Base-by-base conservation (phyloP, 2,797 vertebrate genomes). In the Gymnopithys bicolor region DNA sequence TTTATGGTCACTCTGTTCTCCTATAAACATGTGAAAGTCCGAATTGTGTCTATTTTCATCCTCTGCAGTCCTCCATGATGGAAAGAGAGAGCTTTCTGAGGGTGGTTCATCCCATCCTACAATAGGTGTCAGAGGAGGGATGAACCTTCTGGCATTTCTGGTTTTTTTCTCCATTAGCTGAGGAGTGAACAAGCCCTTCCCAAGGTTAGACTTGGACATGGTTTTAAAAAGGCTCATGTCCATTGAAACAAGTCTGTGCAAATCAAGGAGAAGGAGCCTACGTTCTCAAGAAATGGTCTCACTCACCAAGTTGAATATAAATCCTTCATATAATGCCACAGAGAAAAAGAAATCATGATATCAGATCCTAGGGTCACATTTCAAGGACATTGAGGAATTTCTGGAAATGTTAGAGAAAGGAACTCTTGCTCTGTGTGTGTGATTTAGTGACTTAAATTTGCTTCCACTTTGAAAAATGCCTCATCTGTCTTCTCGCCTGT, bases 381-480 rank as follows among this genome's bases (percentile, higher is more conserved):
- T 89, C 86, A 79, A 90, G 68, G 78, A 89, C 43, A 87, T 6
- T 14, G 39, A 84, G 52, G 67, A 82, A 90, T 52, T 92, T 89
- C 77, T 92, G 49, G 59, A 87, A 84, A 80, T 17, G 23, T 68
- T 24, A 79, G 55, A 73, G 75, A 89, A 92, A 43, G 63, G 37
- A 84, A 48, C n/a, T 82, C 51, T 81, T 76, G 15, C 66, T 62
- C 45, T 56, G 2, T 19, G 10, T 18, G 12, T 23, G 33, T 84
- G 82, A 90, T 83, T 90, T 79, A 89, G 59, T 52, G 76, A 74
- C 39, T 90, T 48, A 69, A 84, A 82, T 56, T 91, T 85, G 60
- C 75, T 91, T 92, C 32, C 64, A 46, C 60, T 84, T 74, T 32
- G 71, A 82, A 92, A 93, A 93, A 91, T 70, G 49, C 49, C 39